These are phyloP conservation scores for Drosophila buzzatii DNA, from an alignment of 2,888 invertebrate species.

Conservation along the genomic window DNA sequence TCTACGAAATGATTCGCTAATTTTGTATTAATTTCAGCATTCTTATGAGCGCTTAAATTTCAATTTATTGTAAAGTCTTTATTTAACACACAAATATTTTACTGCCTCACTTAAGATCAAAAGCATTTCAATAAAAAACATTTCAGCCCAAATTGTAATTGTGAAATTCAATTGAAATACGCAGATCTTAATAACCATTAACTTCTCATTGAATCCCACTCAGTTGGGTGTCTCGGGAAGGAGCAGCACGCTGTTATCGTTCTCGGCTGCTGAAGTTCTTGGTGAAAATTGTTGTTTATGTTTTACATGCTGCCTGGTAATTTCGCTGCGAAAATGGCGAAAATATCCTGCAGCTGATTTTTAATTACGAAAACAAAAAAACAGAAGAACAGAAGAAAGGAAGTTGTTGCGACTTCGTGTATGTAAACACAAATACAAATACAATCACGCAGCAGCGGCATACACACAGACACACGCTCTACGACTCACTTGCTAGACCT, in stretches of 20 bases:
- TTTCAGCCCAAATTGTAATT: constrained; percentile 26
- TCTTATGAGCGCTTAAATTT: background rate
- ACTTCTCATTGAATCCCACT: constrained; percentile 11
- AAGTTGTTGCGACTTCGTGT: constrained; percentile 72
- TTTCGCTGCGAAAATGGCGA: constrained; percentile 60
- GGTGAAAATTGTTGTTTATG: constrained; percentile 62
- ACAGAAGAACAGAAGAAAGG: constrained; percentile 44
- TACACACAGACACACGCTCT: constrained; percentile 9
- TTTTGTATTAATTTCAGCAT: background rate
- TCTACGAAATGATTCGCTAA: background rate
- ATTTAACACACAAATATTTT: background rate
- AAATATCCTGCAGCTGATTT: constrained; percentile 79
- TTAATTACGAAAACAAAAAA: constrained; percentile 74
- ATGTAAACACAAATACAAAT: constrained; percentile 60
- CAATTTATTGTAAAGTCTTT: background rate
- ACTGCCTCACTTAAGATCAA: background rate
- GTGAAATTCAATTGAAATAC: constrained; percentile 54
- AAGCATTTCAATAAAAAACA: constrained; percentile 26
- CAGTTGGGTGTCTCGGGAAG: background rate
- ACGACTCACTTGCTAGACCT: constrained; percentile 61
- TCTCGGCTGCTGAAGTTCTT: constrained; percentile 27
- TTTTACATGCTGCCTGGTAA: constrained; percentile 58
- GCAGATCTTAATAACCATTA: constrained; percentile 53
- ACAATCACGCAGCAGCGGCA: constrained; percentile 31
- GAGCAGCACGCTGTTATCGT: background rate